These are phyloP conservation scores for Irena cyanogastra DNA, from an alignment of 2,113 vertebrate species.

Conservation along the genomic window DNA sequence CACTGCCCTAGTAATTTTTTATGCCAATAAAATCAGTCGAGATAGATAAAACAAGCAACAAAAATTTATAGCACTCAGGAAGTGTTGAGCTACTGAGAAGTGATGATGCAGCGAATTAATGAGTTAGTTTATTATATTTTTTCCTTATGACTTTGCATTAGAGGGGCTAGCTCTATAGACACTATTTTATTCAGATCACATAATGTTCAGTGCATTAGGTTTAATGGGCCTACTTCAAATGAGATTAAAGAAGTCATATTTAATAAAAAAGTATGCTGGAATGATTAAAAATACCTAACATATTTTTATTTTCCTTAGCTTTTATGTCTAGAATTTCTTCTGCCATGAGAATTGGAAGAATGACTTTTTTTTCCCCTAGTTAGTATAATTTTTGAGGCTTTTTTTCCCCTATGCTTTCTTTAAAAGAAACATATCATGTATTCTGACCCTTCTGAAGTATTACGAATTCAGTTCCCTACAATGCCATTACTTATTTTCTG, in stretches of 20 bases:
- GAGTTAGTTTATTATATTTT: background rate
- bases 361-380: background rate
- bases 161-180: background rate
- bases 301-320: background rate
- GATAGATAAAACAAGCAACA: background rate
- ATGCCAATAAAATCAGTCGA: background rate
- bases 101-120: slow-evolving; percentile 1
- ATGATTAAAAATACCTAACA: background rate
- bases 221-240: slow-evolving; percentile 14
- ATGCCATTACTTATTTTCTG: background rate
- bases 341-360: background rate
- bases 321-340: background rate
- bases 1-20: background rate
- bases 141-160: background rate
- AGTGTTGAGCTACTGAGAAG: background rate
- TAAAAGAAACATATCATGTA: background rate
- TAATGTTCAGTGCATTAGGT: background rate
- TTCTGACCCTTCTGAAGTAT: background rate
- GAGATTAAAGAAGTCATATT: background rate
- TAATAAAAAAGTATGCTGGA: background rate
- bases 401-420: background rate
- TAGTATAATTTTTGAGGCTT: background rate
- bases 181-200: background rate
- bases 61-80: background rate
- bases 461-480: background rate